Conservation (phyloP, 2,888 invertebrate species). For the Cryptophagus acutangulus region DNA sequence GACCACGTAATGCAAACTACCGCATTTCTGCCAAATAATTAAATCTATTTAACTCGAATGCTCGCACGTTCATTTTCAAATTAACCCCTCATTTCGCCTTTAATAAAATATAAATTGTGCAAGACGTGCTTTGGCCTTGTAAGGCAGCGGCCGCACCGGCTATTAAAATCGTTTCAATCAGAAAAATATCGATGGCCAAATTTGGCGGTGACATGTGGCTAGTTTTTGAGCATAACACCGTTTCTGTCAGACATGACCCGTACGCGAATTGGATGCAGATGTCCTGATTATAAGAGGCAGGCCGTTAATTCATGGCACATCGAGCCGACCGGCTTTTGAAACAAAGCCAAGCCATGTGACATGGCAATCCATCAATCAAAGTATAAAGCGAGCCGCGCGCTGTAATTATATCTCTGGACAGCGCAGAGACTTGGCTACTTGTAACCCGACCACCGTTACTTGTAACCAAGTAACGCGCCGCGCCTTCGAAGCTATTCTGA, state of each 20-base stretch:
- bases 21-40: conserved; percentile 30
- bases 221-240: conserved; percentile 34
- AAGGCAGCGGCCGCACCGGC: no score
- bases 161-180: conserved; percentile 22
- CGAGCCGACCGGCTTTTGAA: conserved; percentile 28
- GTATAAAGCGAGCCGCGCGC: conserved; percentile 35
- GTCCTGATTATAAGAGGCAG: conserved; percentile 32
- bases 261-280: conserved; percentile 37
- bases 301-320: conserved; percentile 35
- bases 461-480: no score
- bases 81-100: no score
- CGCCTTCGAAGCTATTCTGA: no score
- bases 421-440: no score
- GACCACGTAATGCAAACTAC: conserved; percentile 35
- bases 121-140: no score
- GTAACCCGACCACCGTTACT: no score
- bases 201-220: conserved; percentile 36
- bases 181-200: conserved; percentile 32
- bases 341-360: conserved; percentile 36
- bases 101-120: no score
- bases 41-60: conserved; percentile 34
- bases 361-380: conserved; percentile 41
- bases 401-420: conserved; percentile 40
- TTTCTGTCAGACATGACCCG: conserved; percentile 34
- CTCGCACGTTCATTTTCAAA: no score